These are phyloP conservation scores for Chrysotoxum bicinctum DNA, from an alignment of 2,888 invertebrate species.

Conservation along the genomic window DNA sequence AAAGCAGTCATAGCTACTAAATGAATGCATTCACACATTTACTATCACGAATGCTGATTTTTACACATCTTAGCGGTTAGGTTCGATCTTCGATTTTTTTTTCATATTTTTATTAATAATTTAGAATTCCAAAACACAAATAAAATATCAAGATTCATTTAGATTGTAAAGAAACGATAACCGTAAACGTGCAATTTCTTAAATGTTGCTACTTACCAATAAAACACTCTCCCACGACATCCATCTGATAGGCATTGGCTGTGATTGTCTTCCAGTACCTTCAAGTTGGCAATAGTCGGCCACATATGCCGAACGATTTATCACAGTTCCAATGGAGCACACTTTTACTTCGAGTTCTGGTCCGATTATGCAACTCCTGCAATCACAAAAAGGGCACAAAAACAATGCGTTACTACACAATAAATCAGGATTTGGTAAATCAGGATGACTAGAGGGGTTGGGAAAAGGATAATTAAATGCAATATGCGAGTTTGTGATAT, in stretches of 20 bases:
- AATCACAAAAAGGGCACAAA: slow-evolving; percentile 72
- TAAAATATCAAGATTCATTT: no score
- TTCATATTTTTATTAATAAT: no score
- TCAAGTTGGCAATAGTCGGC: slow-evolving; percentile 91
- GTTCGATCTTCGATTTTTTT: no score
- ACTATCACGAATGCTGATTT: no score
- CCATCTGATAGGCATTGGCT: slow-evolving; percentile 90
- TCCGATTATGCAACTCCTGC: slow-evolving; percentile 92
- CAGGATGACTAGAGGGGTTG: slow-evolving; percentile 1
- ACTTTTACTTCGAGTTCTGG: slow-evolving; percentile 88
- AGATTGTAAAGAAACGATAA: no score
- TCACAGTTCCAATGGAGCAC: slow-evolving; percentile 87
- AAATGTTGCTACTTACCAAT: slow-evolving; percentile 83
- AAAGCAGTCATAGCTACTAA: no score
- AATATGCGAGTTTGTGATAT: slow-evolving; percentile 31
- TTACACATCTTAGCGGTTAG: no score
- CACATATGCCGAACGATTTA: slow-evolving; percentile 86
- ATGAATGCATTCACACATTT: no score
- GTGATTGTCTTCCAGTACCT: slow-evolving; percentile 83
- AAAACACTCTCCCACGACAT: slow-evolving; percentile 94
- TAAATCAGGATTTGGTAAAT: slow-evolving; percentile 16
- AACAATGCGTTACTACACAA: slow-evolving; percentile 39
- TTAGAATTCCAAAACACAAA: no score
- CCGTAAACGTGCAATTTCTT: no score
- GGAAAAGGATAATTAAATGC: slow-evolving; percentile 52